Percentiles rank a stretch among this genome's conserved stretches.
Conservation (phyloP, 1,140 invertebrate species). For the Schlechtendalia chinensis region DNA sequence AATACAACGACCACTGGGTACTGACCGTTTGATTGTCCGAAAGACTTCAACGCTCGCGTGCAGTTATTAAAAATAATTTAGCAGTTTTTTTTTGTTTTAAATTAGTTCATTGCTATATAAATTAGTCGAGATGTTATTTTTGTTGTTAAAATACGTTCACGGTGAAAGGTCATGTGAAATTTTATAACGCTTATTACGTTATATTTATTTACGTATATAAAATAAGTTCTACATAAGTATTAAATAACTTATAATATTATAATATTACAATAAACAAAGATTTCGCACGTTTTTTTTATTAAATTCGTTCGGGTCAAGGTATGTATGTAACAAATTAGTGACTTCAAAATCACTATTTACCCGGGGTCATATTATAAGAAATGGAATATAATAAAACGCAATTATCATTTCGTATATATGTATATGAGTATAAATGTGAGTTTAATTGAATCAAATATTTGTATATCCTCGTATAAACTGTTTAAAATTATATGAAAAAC, state of each 20-base stretch:
- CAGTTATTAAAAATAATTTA: constrained; percentile 2
- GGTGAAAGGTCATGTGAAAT: constrained; percentile 17
- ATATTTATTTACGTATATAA: neutral
- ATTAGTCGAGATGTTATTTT: neutral
- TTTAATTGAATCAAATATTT: neutral
- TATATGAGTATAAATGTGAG: neutral
- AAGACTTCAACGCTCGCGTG: neutral
- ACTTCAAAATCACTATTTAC: neutral
- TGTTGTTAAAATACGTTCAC: neutral
- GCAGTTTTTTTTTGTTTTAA: neutral
- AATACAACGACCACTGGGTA: too few species aligned
- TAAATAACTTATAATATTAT: neutral
- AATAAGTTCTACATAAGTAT: neutral
- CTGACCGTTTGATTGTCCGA: too few species aligned
- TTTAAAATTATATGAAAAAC: neutral
- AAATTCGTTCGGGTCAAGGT: constrained; percentile 29
- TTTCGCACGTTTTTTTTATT: constrained; percentile 32
- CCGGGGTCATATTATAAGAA: neutral
- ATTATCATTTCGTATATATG: neutral
- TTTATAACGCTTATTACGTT: neutral
- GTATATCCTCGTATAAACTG: too few species aligned
- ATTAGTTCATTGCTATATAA: constrained; percentile 28
- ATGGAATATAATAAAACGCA: neutral
- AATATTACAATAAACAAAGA: neutral
- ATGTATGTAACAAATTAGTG: neutral